Conservation (phyloP, 2,113 vertebrate genomes). For the Oreochromis spilurus region DNA sequence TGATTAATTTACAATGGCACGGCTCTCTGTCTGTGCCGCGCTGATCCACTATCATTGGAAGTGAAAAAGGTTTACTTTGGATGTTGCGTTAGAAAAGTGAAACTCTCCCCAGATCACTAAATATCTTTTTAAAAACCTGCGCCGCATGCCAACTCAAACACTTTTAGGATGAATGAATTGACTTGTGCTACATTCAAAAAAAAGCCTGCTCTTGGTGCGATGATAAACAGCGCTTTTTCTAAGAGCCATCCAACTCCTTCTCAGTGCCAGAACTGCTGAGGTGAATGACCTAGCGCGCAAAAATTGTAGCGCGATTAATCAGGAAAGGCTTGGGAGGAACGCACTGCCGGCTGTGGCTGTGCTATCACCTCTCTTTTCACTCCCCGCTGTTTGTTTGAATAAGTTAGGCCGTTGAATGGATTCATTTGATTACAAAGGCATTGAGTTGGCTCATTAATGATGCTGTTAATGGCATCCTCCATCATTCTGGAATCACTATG, state of each 20-base stretch:
- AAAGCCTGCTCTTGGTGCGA: slow-evolving; percentile 40
- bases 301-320: slow-evolving; percentile 60
- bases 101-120: slow-evolving; percentile 52
- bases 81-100: slow-evolving; percentile 61
- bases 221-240: slow-evolving; percentile 62
- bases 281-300: slow-evolving; percentile 55
- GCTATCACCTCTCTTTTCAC: slow-evolving; percentile 47
- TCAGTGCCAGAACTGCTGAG: slow-evolving; percentile 48
- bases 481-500: slow-evolving; percentile 56
- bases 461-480: slow-evolving; percentile 59
- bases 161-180: slow-evolving; percentile 60
- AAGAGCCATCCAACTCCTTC: slow-evolving; percentile 45
- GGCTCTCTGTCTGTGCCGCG: slow-evolving; percentile 20
- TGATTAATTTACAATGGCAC: slow-evolving; percentile 62
- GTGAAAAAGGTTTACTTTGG: slow-evolving; percentile 69
- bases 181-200: slow-evolving; percentile 53
- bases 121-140: slow-evolving; percentile 62
- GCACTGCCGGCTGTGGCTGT: background rate
- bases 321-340: slow-evolving; percentile 25
- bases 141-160: slow-evolving; percentile 66
- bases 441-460: slow-evolving; percentile 61
- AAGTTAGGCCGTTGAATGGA: slow-evolving; percentile 32
- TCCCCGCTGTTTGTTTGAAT: slow-evolving; percentile 54
- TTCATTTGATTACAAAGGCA: slow-evolving; percentile 58
- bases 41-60: slow-evolving; percentile 62